Conservation (phyloP, 1,140 invertebrate genomes). For the Caerostris extrusa region DNA sequence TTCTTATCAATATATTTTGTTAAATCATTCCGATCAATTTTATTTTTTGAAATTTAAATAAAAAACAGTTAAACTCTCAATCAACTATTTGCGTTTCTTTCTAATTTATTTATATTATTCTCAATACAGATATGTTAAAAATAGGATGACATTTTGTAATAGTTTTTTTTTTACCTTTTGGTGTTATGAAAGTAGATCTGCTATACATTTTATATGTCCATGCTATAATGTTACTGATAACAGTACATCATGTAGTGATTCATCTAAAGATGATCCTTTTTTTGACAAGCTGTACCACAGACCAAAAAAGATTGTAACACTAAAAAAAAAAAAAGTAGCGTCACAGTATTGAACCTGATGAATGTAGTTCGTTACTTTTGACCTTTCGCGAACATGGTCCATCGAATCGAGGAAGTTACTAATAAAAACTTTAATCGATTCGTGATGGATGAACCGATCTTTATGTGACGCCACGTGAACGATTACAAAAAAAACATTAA, state of each 20-base stretch:
- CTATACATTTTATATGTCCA: too few species aligned
- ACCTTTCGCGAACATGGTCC: conserved; percentile 38
- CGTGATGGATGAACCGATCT: conserved; percentile 15
- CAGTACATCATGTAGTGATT: neutral
- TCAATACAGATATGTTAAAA: too few species aligned
- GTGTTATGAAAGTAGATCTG: too few species aligned
- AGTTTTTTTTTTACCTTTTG: too few species aligned
- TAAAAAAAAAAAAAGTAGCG: neutral
- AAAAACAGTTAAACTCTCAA: too few species aligned
- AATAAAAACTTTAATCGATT: conserved; percentile 71
- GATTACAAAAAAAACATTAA: neutral
- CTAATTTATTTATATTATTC: too few species aligned
- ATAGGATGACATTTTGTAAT: too few species aligned
- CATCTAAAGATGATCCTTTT: neutral
- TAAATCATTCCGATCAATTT: too few species aligned
- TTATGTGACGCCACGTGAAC: conserved; percentile 30
- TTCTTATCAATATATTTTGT: too few species aligned
- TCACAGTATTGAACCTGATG: conserved; percentile 39
- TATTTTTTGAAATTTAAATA: too few species aligned
- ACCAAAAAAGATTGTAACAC: neutral
- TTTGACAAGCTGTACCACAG: neutral
- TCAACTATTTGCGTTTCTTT: too few species aligned
- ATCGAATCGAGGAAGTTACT: neutral
- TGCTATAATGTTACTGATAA: neutral
- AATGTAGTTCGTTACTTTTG: conserved; percentile 67